Evolutionary conservation across 1,140 invertebrate species (phyloP).

Genomic region (Popillia japonica): DNA sequence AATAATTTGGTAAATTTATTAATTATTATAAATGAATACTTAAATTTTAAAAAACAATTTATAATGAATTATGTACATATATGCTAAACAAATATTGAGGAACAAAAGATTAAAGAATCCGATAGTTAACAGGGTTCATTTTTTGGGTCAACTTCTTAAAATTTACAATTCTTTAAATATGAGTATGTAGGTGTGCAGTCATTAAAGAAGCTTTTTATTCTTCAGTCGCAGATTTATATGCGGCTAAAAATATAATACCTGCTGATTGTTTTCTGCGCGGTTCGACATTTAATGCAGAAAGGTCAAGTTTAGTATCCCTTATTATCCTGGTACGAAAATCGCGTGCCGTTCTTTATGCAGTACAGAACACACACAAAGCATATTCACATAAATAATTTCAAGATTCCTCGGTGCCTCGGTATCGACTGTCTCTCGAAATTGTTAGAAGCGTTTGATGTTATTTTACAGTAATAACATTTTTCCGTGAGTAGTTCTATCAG

Average conservation of each 20-base stretch:
- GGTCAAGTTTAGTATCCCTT: constrained; percentile 48
- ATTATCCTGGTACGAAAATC: constrained; percentile 46
- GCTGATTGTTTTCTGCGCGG: not conserved
- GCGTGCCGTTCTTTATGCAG: constrained; percentile 45
- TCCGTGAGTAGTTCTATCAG: not conserved
- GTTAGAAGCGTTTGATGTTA: not conserved
- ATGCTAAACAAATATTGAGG: too few species aligned
- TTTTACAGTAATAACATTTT: constrained; percentile 26
- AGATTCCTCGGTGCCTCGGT: not conserved
- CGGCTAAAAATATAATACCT: not conserved
- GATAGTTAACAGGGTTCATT: too few species aligned
- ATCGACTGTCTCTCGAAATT: constrained; percentile 24
- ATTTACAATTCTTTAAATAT: too few species aligned
- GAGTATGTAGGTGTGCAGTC: too few species aligned
- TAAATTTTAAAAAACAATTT: too few species aligned
- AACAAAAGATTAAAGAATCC: too few species aligned
- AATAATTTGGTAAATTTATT: too few species aligned
- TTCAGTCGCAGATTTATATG: not conserved
- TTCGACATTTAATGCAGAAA: constrained; percentile 38
- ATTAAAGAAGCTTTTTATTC: not conserved
- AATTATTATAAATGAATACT: too few species aligned
- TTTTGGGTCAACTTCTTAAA: too few species aligned
- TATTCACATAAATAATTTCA: constrained; percentile 24
- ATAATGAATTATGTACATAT: too few species aligned
- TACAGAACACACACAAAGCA: constrained; percentile 11